Conservation (phyloP, 2,797 vertebrate genomes). For the Falco naumanni region DNA sequence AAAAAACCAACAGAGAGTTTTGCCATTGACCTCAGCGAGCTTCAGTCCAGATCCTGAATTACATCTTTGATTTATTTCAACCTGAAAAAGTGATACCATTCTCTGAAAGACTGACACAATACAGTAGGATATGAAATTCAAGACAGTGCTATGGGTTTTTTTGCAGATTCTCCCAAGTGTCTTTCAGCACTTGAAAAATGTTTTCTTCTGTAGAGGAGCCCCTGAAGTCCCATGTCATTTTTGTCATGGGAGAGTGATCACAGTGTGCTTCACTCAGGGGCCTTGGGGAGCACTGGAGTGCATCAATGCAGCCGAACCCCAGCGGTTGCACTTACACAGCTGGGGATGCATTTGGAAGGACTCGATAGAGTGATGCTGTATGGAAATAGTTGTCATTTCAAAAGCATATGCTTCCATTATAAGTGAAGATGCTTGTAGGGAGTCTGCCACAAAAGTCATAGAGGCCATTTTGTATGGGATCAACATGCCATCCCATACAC, state of each 20-base stretch:
- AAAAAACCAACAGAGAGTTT: background rate
- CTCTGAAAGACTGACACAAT: background rate
- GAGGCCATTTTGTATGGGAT: background rate
- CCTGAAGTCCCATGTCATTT: background rate
- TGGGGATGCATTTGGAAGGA: background rate
- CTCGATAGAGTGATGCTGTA: background rate
- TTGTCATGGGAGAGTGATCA: constrained; percentile 1
- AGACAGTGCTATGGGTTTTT: background rate
- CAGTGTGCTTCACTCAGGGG: background rate
- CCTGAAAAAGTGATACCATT: background rate
- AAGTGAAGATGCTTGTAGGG: background rate
- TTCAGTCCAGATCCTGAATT: background rate
- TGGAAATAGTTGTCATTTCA: background rate
- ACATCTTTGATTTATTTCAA: background rate
- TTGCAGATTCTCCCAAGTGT: background rate
- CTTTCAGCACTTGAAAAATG: background rate
- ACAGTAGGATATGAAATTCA: background rate
- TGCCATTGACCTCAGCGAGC: background rate
- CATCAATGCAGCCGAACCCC: background rate
- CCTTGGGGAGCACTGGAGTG: background rate
- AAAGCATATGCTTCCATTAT: background rate
- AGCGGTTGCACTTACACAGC: background rate
- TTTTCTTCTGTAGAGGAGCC: background rate
- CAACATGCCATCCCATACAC: background rate
- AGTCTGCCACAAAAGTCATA: background rate